Percentiles rank a stretch among this genome's conserved stretches.
Evolutionary conservation across 2,888 invertebrate species (phyloP).

Genomic region (Octonoba sinensis): DNA sequence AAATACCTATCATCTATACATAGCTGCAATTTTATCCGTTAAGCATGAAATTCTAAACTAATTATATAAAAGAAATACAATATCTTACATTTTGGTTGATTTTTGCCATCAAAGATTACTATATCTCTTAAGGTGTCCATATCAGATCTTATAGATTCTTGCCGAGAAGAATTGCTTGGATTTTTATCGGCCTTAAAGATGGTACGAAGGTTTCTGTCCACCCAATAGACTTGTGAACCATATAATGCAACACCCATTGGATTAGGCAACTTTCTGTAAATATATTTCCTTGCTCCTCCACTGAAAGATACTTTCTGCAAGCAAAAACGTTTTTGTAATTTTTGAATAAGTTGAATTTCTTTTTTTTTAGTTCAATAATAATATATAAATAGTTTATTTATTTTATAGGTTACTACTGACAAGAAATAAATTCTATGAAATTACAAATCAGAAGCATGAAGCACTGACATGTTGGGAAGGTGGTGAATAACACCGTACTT

Average conservation of each 20-base stretch:
- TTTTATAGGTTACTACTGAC: too few species aligned
- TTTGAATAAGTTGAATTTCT: neutral
- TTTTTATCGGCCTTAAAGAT: slow-evolving; percentile 75
- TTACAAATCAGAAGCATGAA: too few species aligned
- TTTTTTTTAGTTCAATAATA: too few species aligned
- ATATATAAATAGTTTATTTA: neutral
- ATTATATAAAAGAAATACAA: neutral
- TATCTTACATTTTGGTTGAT: slow-evolving; percentile 79
- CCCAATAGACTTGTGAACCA: slow-evolving; percentile 90
- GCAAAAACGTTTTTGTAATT: neutral
- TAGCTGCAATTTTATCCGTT: too few species aligned
- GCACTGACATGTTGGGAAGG: too few species aligned
- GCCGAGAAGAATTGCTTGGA: slow-evolving; percentile 71
- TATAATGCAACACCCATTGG: slow-evolving; percentile 93
- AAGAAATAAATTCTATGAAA: too few species aligned
- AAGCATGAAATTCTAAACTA: too few species aligned
- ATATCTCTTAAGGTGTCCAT: slow-evolving; percentile 89
- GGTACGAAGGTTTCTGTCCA: slow-evolving; percentile 89
- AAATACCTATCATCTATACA: too few species aligned
- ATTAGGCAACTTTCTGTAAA: slow-evolving; percentile 88
- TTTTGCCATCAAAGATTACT: slow-evolving; percentile 88
- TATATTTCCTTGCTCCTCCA: slow-evolving; percentile 76
- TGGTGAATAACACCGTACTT: too few species aligned
- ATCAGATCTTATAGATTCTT: slow-evolving; percentile 83
- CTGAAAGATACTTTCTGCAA: slow-evolving; percentile 70